phyloP scores from a whole-genome alignment of 2,797 vertebrate genomes.

The Tokudaia muenninki region DNA sequence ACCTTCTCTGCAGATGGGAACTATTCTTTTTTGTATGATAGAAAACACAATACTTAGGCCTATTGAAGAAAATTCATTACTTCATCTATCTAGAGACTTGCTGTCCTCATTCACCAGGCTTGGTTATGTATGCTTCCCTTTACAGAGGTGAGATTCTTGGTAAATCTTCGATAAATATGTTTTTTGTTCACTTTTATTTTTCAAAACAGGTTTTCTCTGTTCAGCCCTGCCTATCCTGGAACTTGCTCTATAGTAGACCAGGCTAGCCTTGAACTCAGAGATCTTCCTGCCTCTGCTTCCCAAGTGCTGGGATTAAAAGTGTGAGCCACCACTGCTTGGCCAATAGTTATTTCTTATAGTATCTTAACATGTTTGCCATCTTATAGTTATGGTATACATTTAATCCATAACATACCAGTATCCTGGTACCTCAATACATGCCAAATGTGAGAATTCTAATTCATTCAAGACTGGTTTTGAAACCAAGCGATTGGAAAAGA shows the following conservation, averaged over 20 bases:
- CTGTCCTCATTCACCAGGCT: conserved; percentile 11
- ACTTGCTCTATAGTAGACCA: background rate
- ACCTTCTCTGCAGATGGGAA: background rate
- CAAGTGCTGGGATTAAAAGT: background rate
- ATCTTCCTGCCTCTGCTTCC: background rate
- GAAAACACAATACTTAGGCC: conserved; percentile 14
- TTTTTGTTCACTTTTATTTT: background rate
- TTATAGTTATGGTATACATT: conserved; percentile 26
- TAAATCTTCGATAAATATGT: conserved; percentile 54
- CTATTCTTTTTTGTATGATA: conserved; percentile 57
- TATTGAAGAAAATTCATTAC: conserved; percentile 53
- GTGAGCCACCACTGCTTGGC: background rate
- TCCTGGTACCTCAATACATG: background rate
- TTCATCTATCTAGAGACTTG: conserved; percentile 38
- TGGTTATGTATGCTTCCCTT: background rate
- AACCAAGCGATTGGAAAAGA: background rate
- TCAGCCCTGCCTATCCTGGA: background rate
- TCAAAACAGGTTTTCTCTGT: background rate
- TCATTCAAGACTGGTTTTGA: conserved; percentile 10
- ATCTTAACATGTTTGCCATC: background rate
- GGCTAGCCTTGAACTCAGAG: background rate
- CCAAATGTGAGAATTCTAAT: conserved; percentile 37
- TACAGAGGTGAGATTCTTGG: conserved; percentile 33
- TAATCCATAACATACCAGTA: background rate
- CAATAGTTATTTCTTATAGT: background rate